These are phyloP conservation scores for Dolichotis patagonum DNA, from an alignment of 2,113 vertebrate genomes.

Conservation along the genomic window DNA sequence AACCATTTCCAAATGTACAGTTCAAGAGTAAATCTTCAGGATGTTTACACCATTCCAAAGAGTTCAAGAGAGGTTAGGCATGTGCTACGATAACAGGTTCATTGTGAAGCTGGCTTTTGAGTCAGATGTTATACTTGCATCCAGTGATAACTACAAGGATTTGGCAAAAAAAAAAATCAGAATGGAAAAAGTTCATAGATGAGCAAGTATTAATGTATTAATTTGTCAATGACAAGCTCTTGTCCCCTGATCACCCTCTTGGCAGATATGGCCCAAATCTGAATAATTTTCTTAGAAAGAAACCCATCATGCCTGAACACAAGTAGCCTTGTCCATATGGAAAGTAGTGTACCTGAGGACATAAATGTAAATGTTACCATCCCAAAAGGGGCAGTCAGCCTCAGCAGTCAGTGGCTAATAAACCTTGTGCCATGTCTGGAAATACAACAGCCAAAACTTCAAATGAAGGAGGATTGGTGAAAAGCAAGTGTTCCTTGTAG, in stretches of 20 bases:
- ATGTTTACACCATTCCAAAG: slow-evolving; percentile 96
- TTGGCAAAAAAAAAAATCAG: slow-evolving; percentile 96
- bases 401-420: too few species aligned
- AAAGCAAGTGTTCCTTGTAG: slow-evolving; percentile 97
- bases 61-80: slow-evolving; percentile 96
- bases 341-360: slow-evolving; percentile 98
- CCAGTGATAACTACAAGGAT: slow-evolving; percentile 98
- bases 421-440: too few species aligned
- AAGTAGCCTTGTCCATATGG: slow-evolving; percentile 98
- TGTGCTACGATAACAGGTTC: slow-evolving; percentile 98
- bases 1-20: too few species aligned
- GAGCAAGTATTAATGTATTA: slow-evolving; percentile 98
- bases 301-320: slow-evolving; percentile 95
- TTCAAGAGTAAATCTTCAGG: slow-evolving; percentile 92
- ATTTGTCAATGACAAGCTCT: slow-evolving; percentile 99
- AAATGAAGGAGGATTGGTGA: slow-evolving; percentile 92
- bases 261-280: slow-evolving; percentile 97
- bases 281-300: slow-evolving; percentile 98
- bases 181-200: slow-evolving; percentile 99
- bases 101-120: slow-evolving; percentile 97
- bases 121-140: slow-evolving; percentile 97
- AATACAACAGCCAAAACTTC: slow-evolving; percentile 91
- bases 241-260: slow-evolving; percentile 98
- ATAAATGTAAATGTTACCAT: slow-evolving; percentile 99
- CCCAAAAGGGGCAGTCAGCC: slow-evolving; percentile 96